A percentile compares a stretch with the other conserved stretches of the same genome.
These are phyloP conservation scores for Nothocercus julius DNA, from an alignment of 2,113 vertebrate species.

Conservation along the genomic window DNA sequence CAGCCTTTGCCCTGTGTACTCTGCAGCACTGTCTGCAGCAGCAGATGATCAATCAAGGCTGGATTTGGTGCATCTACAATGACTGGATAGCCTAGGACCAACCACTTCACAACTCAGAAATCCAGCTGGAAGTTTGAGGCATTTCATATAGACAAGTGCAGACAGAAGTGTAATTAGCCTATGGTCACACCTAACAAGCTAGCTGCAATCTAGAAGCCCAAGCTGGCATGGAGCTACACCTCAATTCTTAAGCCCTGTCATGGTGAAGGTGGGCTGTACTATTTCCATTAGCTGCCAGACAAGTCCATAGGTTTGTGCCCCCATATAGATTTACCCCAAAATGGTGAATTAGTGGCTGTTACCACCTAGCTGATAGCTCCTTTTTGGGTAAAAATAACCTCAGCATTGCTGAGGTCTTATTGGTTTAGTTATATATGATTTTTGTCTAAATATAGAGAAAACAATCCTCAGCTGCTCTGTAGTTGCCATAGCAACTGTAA, in stretches of 20 bases:
- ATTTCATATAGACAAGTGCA: neutral
- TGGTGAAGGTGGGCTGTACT: too few species aligned
- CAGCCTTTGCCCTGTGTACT: neutral
- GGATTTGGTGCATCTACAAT: neutral
- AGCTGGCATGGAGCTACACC: neutral
- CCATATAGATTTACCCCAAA: neutral
- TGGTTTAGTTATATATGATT: neutral
- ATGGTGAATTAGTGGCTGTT: neutral
- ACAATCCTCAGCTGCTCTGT: slow-evolving; percentile 27
- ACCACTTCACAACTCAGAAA: neutral
- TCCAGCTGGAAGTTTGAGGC: neutral
- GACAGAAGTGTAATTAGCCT: neutral
- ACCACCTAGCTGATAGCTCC: neutral
- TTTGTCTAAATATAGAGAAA: slow-evolving; percentile 47
- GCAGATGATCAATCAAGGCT: neutral
- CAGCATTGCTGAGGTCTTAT: neutral
- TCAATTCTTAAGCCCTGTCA: neutral
- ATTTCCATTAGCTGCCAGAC: neutral
- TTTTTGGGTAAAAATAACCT: neutral
- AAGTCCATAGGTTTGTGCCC: neutral
- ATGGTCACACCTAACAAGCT: neutral
- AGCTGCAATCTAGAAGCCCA: neutral
- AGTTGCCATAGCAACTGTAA: slow-evolving; percentile 68
- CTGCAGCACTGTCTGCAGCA: neutral
- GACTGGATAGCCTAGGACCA: neutral